These are phyloP conservation scores for Naso thynnoides DNA, from an alignment of 2,797 vertebrate genomes.

Conservation along the genomic window DNA sequence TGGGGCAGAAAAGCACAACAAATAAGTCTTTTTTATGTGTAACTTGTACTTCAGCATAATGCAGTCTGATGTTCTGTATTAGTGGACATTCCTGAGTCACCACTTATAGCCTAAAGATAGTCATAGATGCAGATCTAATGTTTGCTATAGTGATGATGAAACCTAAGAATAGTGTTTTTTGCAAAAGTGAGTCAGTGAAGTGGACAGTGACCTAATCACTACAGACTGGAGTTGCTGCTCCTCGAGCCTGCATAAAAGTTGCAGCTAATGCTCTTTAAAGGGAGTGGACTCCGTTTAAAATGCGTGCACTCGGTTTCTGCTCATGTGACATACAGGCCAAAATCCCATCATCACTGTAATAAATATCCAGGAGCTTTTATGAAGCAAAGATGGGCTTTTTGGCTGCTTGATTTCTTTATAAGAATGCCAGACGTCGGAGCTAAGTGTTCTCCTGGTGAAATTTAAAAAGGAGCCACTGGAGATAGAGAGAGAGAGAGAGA, in stretches of 20 bases:
- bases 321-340: conserved; percentile 23
- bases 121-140: not conserved
- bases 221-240: not conserved
- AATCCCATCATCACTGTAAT: conserved; percentile 5
- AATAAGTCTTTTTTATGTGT: not conserved
- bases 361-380: conserved; percentile 37
- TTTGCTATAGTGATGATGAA: not conserved
- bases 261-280: conserved; percentile 8
- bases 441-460: conserved; percentile 27
- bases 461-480: conserved; percentile 17
- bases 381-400: not conserved
- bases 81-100: not conserved
- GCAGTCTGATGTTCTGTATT: not conserved
- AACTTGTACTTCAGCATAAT: not conserved
- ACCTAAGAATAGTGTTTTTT: not conserved
- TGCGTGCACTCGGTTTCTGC: not conserved
- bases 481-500: not conserved
- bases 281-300: conserved; percentile 14
- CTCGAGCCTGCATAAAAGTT: conserved; percentile 32
- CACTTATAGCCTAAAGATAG: not conserved
- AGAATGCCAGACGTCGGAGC: not conserved
- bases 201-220: not conserved
- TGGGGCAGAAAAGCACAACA: not conserved
- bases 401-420: conserved; percentile 29
- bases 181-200: not conserved